Percentiles rank a stretch among this genome's conserved stretches.
Evolutionary conservation across 35 echinoderm and acorn worm species (phyloP).

Genomic region (Stichopus chloronotus): DNA sequence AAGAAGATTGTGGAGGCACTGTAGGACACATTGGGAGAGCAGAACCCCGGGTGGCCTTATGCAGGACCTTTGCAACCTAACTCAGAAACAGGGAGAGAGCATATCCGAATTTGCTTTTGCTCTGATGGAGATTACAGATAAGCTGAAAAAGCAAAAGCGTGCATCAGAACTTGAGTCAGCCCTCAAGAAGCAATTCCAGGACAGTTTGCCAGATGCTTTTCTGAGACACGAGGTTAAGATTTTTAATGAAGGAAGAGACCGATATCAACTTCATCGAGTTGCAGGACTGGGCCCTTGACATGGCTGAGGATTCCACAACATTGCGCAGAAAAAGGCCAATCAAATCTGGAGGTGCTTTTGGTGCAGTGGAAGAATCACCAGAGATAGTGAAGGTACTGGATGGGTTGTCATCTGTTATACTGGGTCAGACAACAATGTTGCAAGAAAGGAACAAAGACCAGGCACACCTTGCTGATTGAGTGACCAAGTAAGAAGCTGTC

Average conservation of each 20-base stretch:
- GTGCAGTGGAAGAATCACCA: too few species aligned
- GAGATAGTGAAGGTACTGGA: background rate
- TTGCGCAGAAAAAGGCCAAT: background rate
- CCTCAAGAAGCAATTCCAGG: conserved; percentile 47
- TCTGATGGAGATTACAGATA: conserved; percentile 15
- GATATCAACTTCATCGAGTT: conserved; percentile 10
- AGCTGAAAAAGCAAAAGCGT: background rate
- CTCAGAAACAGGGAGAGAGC: conserved; percentile 41
- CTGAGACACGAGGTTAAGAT: conserved; percentile 45
- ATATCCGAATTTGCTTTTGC: conserved; percentile 44
- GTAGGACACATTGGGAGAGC: conserved; percentile 43
- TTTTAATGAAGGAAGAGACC: conserved; percentile 42
- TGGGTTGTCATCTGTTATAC: too few species aligned
- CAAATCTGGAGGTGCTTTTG: too few species aligned
- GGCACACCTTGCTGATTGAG: background rate
- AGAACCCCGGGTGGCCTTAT: conserved; percentile 19
- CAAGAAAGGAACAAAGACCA: conserved; percentile 19
- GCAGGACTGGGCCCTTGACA: conserved; percentile 47
- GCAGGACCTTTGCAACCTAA: conserved; percentile 12
- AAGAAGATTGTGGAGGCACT: conserved; percentile 34
- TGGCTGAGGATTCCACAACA: conserved; percentile 19
- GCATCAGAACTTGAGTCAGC: conserved; percentile 22
- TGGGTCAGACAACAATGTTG: conserved; percentile 32
- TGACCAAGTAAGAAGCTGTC: background rate
- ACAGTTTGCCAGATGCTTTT: conserved; percentile 20